A percentile compares a stretch with the other conserved stretches of the same genome.
phyloP scores from a whole-genome alignment of 2,888 invertebrate genomes.

The Pachymerium ferrugineum region DNA sequence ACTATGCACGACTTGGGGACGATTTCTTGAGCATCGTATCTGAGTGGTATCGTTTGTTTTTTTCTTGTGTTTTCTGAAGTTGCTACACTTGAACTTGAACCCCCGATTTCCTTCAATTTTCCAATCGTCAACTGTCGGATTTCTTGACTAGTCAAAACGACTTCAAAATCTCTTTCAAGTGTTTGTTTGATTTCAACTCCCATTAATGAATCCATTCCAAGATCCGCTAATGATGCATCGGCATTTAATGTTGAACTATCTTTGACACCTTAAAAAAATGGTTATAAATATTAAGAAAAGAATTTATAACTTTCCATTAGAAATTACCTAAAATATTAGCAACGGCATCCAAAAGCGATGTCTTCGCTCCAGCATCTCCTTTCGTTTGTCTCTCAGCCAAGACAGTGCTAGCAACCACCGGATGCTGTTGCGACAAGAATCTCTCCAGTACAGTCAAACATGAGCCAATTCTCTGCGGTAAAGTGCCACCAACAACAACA shows the following conservation, averaged over 20 bases:
- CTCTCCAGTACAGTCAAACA: constrained; percentile 81
- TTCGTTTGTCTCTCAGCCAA: constrained; percentile 69
- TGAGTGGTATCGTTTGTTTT: background rate
- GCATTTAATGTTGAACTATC: constrained; percentile 72
- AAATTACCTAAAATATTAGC: constrained; percentile 80
- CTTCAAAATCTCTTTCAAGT: constrained; percentile 83
- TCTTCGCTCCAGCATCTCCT: constrained; percentile 55
- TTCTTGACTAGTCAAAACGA: constrained; percentile 84
- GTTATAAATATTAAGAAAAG: background rate
- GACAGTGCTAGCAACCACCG: constrained; percentile 77
- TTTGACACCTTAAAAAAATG: constrained; percentile 63
- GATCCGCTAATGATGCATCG: constrained; percentile 75
- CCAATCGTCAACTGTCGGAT: constrained; percentile 78
- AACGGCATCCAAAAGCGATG: constrained; percentile 68
- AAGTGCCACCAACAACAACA: constrained; percentile 86
- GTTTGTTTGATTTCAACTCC: constrained; percentile 98
- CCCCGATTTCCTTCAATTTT: constrained; percentile 55
- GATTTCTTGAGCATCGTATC: constrained; percentile 34
- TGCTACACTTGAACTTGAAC: background rate
- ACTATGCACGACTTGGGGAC: constrained; percentile 52
- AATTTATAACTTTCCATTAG: too few species aligned
- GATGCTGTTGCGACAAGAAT: constrained; percentile 82
- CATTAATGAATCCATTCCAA: constrained; percentile 98
- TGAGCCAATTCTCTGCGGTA: constrained; percentile 92
- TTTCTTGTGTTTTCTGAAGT: background rate